Evolutionary conservation across 2,888 invertebrate species (phyloP).

Genomic region (Drosophila nigricruria): DNA sequence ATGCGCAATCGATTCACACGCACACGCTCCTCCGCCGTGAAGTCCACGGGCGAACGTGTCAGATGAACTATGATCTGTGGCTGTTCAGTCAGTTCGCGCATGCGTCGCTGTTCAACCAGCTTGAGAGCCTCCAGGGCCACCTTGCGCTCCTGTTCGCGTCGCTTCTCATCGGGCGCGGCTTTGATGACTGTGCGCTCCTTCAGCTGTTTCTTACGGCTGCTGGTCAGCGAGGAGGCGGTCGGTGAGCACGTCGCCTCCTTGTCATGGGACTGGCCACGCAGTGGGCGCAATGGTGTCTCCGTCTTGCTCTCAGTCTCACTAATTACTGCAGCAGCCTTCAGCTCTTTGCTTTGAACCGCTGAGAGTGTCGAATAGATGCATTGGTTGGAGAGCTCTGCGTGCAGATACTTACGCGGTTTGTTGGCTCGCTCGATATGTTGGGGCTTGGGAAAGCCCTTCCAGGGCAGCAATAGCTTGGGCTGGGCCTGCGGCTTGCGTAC

Average conservation of each 20-base stretch:
- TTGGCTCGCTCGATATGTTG: slow-evolving; percentile 13
- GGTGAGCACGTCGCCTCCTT: background rate
- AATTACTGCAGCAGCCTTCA: background rate
- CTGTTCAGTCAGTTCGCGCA: slow-evolving; percentile 34
- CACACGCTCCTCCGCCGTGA: slow-evolving; percentile 45
- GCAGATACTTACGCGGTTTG: slow-evolving; percentile 32
- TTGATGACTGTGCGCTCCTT: background rate
- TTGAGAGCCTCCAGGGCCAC: slow-evolving; percentile 67
- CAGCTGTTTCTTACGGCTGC: background rate
- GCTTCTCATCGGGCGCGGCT: slow-evolving; percentile 42
- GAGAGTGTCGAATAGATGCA: background rate
- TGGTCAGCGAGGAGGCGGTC: background rate
- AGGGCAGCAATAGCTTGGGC: slow-evolving; percentile 52
- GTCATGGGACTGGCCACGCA: background rate
- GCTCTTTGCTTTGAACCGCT: background rate
- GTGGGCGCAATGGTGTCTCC: background rate
- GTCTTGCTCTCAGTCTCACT: background rate
- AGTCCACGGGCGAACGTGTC: slow-evolving; percentile 50
- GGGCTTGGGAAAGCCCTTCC: slow-evolving; percentile 72
- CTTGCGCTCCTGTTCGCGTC: slow-evolving; percentile 54
- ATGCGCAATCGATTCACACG: slow-evolving; percentile 58
- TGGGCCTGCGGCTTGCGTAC: slow-evolving; percentile 13
- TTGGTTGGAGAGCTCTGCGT: accelerated
- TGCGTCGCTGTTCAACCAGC: slow-evolving; percentile 65
- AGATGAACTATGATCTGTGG: slow-evolving; percentile 42